A percentile compares a stretch with the other conserved stretches of the same genome.
phyloP scores from a whole-genome alignment of 2,888 invertebrate species.

The Seira ritae region DNA sequence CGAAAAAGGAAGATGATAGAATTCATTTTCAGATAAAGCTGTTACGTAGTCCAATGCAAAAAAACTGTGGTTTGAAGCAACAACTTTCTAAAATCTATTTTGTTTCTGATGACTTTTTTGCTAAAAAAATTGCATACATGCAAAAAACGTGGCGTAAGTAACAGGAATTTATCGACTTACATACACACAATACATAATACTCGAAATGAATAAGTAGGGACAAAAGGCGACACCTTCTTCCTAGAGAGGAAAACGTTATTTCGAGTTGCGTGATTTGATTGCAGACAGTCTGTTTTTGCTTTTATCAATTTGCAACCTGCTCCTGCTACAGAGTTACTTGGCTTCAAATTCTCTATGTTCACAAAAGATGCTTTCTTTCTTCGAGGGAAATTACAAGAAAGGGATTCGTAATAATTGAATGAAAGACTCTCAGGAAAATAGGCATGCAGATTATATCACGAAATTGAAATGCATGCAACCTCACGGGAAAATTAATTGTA shows the following conservation, averaged over 20 bases:
- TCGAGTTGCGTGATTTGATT: neutral
- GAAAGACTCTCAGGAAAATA: no score
- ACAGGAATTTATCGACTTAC: neutral
- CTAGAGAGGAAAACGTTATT: neutral
- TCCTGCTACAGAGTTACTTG: no score
- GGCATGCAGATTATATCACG: no score
- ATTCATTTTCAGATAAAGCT: no score
- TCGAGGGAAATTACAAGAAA: neutral
- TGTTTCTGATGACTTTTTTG: neutral
- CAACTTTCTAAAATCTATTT: neutral
- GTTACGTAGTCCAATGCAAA: neutral
- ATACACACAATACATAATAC: neutral
- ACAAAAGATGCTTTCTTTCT: neutral
- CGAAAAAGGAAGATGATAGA: no score
- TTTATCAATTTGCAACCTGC: neutral
- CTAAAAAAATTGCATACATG: neutral
- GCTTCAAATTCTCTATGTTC: neutral
- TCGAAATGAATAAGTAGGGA: neutral
- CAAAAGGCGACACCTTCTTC: neutral
- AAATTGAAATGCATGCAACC: no score
- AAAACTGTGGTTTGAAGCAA: neutral
- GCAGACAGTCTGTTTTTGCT: neutral
- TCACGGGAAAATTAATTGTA: no score
- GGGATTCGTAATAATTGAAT: no score
- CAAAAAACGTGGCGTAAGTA: no score